A percentile compares a stretch with the other conserved stretches of the same genome.
Conservation (phyloP, 1,140 invertebrate species). For the Lepidurus apus region DNA sequence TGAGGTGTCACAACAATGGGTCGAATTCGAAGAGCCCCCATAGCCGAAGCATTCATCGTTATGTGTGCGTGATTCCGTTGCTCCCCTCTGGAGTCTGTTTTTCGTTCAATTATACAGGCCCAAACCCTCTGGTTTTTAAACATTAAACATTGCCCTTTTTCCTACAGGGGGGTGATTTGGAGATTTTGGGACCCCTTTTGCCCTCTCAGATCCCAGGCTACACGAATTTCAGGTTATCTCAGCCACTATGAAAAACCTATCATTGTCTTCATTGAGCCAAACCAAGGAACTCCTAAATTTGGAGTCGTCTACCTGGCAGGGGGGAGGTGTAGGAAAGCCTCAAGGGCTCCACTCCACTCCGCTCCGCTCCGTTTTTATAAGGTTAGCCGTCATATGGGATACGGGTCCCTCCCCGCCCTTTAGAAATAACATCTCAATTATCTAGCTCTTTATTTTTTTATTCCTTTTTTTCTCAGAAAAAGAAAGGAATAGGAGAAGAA, state of each 20-base stretch:
- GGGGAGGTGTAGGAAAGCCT: neutral
- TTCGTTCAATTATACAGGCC: slow-evolving; percentile 15
- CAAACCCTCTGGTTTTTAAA: neutral
- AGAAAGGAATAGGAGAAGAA: neutral
- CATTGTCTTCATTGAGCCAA: neutral
- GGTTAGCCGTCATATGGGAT: slow-evolving; percentile 4
- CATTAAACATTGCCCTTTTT: too few relatives aligned
- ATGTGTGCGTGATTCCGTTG: slow-evolving; percentile 4
- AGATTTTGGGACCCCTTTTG: neutral
- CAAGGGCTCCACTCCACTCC: neutral
- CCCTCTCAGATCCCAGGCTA: neutral
- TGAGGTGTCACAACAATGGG: slow-evolving; percentile 15
- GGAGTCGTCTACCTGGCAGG: neutral
- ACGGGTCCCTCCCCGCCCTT: neutral
- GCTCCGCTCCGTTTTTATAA: neutral
- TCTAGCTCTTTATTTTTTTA: neutral
- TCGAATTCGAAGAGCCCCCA: neutral
- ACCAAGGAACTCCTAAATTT: neutral
- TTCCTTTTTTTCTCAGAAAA: neutral
- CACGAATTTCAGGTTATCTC: neutral
- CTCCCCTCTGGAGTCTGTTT: slow-evolving; percentile 9
- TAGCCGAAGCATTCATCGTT: neutral
- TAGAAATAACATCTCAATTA: slow-evolving; percentile 16
- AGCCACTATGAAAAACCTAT: neutral
- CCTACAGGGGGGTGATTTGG: neutral